Base-by-base conservation (phyloP, 2,888 invertebrate genomes). In the Macrosoma leucophasiata region DNA sequence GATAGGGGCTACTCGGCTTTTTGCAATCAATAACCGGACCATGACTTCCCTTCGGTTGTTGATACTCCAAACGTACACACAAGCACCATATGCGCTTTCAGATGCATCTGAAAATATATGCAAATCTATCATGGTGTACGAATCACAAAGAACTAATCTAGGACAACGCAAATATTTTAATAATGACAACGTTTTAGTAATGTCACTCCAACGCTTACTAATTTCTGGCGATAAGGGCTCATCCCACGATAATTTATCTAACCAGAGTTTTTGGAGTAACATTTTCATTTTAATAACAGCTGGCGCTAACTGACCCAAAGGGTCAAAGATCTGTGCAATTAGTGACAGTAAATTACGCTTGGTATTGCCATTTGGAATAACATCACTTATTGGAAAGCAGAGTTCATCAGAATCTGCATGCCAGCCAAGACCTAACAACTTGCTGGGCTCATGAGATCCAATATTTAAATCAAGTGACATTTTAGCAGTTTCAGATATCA, bases 271-370 rank as follows among this genome's bases (percentile, higher is more conserved):
- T 10, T 20, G 20, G 10, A 20, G 20, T 9, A 20, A 20, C 2
- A 20, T 20, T n/a, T 20, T 20, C 20, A 20, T 20, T 20, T 20
- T 20, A 4, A 20, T 5, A 9, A 20, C 20, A 20, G 9, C 9
- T 10, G 20, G 20, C 9, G 20, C 9, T 20, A 20, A 10, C 9
- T 10, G 20, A 3, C 20, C 20, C 19, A 19, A 19, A 19, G 19
- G 19, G 9, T 19, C 19, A 6, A 19, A 19, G 9, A 19, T 19
- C 2, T 10, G 20, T 20, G 20, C 8, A 9, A 20, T 20, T 10
- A 20, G 3, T 9, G 20, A 20, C 10, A 20, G 9, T 20, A 20
- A 20, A 20, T 31, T 19, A 18, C 41, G 41, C 25, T 34, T 34
- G 7, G 29, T 4, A 19, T 19, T 19, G 3, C 19, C 19, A 3